These are phyloP conservation scores for Podarcis lilfordi DNA, from an alignment of 2,797 vertebrate species.

Conservation along the genomic window DNA sequence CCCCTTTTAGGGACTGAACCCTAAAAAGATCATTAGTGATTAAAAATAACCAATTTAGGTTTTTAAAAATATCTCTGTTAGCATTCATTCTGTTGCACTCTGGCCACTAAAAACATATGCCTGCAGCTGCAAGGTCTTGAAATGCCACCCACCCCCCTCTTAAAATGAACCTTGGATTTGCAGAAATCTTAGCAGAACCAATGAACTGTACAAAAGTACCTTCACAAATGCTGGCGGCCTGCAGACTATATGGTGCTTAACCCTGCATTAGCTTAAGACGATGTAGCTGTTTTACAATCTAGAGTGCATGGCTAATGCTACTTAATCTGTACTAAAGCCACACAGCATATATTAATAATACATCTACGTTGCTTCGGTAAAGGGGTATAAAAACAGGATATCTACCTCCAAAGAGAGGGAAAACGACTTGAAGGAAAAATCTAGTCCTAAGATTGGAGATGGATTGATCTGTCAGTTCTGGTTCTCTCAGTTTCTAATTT, in stretches of 20 bases:
- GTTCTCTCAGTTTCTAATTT: too few relatives aligned
- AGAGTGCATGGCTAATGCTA: constrained; percentile 73
- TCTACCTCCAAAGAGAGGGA: neutral
- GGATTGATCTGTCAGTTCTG: too few relatives aligned
- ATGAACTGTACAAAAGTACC: constrained; percentile 22
- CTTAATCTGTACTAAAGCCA: constrained; percentile 76
- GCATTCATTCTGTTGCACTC: neutral
- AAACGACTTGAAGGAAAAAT: constrained; percentile 31
- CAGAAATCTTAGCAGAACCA: constrained; percentile 17
- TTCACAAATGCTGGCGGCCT: constrained; percentile 13
- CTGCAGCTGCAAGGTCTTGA: neutral
- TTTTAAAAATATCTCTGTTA: neutral
- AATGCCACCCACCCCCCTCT: neutral
- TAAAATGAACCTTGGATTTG: constrained; percentile 4
- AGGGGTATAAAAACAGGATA: constrained; percentile 69
- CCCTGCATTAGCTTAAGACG: constrained; percentile 60
- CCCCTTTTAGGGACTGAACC: too few relatives aligned
- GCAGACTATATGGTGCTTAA: constrained; percentile 27
- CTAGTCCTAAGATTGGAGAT: neutral
- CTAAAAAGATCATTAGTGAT: neutral
- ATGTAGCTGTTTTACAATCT: constrained; percentile 74
- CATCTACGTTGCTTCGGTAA: constrained; percentile 63
- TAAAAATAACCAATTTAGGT: neutral
- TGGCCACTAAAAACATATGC: neutral
- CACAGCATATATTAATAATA: constrained; percentile 70